Evolutionary conservation across 2,797 vertebrate species (phyloP), one percentile per base, ranked within the genome.

Genomic region (Bradypodion ventrale): DNA sequence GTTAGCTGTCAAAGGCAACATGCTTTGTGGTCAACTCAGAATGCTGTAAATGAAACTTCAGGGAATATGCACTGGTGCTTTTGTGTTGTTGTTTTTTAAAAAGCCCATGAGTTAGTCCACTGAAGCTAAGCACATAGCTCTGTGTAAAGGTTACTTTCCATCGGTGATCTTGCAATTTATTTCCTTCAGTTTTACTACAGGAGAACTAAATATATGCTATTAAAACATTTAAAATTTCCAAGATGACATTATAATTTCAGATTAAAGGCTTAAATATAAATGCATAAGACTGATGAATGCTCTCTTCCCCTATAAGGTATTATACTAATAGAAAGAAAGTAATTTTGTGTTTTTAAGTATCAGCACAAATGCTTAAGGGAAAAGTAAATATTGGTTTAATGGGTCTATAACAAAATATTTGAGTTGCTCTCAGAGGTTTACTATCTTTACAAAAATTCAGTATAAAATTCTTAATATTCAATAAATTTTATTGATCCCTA

Each of bases 131-230:
- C 94, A 92, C 83, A 86, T 80, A 84, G 85, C 90, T 91, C 88
- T 93, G 89, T 92, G 89, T 94, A 91, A 93, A 91, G 92, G 90
- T 94, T 89, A 89, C 90, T 92, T 86, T 88, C 89, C n/a, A 65
- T 94, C 92, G 95, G 89, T 2, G 25, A 69, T 89, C 80, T 93
- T 88, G 89, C 88, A 89, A 74, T 74, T 84, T 91, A 82, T 83
- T 56, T 87, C 90, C 84, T 93, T 92, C 87, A 89, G 83, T 89
- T 93, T 81, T 32, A 3, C 74, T 75, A 70, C 87, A 89, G 79
- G 80, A 75, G 73, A 90, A 85, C 74, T 72, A 80, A 83, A 86
- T 56, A 21, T 90, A 40, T 84, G 42, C 56, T 32, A 46, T 85
- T 74, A 68, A 85, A 80, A 21, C 35, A 59, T 40, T 80, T 80